Evolutionary conservation across 2,113 vertebrate species (phyloP), one percentile per base, ranked within the genome.

Genomic region (Rhea americana): DNA sequence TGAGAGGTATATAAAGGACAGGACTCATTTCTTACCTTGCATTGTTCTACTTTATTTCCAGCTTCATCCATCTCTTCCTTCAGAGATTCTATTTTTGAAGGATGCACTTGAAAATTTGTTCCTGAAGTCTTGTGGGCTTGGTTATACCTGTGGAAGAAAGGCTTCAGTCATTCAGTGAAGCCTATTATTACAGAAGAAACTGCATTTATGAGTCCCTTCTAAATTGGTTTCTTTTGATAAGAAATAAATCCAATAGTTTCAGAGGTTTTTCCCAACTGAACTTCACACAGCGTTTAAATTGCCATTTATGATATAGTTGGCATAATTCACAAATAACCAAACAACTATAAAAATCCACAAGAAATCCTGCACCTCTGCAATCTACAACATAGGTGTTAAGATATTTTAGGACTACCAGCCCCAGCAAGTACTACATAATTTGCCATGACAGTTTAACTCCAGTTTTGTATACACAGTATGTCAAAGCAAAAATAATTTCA

Each of bases 11-110:
- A 35, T 2, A 22, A 76, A 56, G 11, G 5, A 70, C 3, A 75
- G 50, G 11, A 55, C 12, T 45, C n/a, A 22, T 65, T 62, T 30
- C 81, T 53, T 97, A 99, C 99, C 99, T 99, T 99, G 98, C 99
- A 99, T 65, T 99, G 98, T 76, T 99, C 99, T 71, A 99, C 98
- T 98, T 99, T 99, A 95, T 99, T 99, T 93, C 98, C 98, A 94
- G 99, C 98, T 97, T 99, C 99, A 77, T 99, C 99, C 98, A 99
- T 98, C 96, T 99, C 99, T 93, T 99, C 99, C 91, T 99, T 99
- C 20, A 99, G 98, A 30, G 99, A 98, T 86, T 99, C 99, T 93
- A 99, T 98, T 96, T 99, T 99, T 32, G 99, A 99, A 43, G 99
- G 99, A 97, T 99, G 99, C 84, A 99, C 98, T 96, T 99, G 99